These are phyloP conservation scores for Gymnogyps californianus DNA, from an alignment of 2,113 vertebrate genomes.

Conservation along the genomic window DNA sequence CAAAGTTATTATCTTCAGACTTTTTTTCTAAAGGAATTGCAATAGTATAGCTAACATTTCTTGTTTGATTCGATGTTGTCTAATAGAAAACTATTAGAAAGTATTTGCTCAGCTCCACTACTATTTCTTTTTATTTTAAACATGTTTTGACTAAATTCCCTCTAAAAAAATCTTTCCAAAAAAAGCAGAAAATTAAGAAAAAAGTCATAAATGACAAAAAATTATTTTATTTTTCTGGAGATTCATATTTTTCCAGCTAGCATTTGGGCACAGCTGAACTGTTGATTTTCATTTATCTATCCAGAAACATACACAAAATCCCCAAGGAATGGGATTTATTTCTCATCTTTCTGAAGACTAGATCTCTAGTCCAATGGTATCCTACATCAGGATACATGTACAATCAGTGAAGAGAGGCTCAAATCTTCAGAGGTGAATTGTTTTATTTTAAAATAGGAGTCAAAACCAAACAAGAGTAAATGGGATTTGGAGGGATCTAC, in stretches of 20 bases:
- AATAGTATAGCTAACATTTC: neutral
- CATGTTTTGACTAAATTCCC: neutral
- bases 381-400: neutral
- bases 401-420: neutral
- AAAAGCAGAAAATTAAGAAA: neutral
- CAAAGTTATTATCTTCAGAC: neutral
- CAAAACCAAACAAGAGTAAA: neutral
- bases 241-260: neutral
- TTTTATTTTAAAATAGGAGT: neutral
- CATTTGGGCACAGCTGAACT: neutral
- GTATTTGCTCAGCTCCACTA: neutral
- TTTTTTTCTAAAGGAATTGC: neutral
- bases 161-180: neutral
- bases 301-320: neutral
- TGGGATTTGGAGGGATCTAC: neutral
- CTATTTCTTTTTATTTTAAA: neutral
- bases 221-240: neutral
- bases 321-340: neutral
- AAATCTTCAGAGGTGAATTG: neutral
- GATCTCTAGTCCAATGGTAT: neutral
- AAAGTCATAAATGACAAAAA: neutral
- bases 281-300: neutral
- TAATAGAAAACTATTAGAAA: neutral
- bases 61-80: neutral
- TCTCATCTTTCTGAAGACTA: neutral